Evolutionary conservation across 2,888 invertebrate species (phyloP).

Genomic region (Aspidapion aeneum): DNA sequence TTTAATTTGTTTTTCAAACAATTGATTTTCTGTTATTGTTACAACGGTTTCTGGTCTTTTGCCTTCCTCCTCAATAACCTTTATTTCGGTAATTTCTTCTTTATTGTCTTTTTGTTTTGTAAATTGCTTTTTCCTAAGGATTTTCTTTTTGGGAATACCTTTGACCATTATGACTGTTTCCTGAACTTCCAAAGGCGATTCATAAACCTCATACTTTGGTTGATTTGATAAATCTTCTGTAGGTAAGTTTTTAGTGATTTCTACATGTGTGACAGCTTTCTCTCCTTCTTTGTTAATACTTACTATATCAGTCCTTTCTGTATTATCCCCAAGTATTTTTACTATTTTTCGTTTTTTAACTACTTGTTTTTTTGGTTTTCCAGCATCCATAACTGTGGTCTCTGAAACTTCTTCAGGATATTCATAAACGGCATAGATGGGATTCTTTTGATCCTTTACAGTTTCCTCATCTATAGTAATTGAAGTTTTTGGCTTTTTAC

Average conservation of each 20-base stretch:
- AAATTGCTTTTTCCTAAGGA: constrained; percentile 43
- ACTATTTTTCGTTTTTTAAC: constrained; percentile 32
- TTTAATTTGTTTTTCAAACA: constrained; percentile 31
- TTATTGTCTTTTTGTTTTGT: constrained; percentile 45
- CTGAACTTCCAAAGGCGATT: constrained; percentile 28
- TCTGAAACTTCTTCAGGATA: constrained; percentile 30
- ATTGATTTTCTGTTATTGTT: constrained; percentile 30
- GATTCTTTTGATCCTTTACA: constrained; percentile 28
- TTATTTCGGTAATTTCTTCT: constrained; percentile 41
- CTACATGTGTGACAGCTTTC: constrained; percentile 36
- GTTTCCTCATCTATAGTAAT: constrained; percentile 39
- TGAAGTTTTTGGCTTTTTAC: constrained; percentile 32
- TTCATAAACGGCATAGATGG: constrained; percentile 22
- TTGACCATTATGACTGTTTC: constrained; percentile 34
- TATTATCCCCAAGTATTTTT: constrained; percentile 35
- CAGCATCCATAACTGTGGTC: constrained; percentile 30
- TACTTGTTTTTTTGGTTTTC: constrained; percentile 27
- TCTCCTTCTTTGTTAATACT: constrained; percentile 41
- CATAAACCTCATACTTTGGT: constrained; percentile 26
- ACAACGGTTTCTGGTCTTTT: constrained; percentile 33
- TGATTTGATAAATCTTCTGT: constrained; percentile 24
- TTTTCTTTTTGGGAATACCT: constrained; percentile 39
- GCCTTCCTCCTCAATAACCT: constrained; percentile 33
- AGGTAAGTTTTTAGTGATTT: constrained; percentile 28
- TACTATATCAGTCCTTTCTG: constrained; percentile 45